Base-by-base conservation (phyloP, 2,888 invertebrate genomes). In the Macrophya alboannulata region DNA sequence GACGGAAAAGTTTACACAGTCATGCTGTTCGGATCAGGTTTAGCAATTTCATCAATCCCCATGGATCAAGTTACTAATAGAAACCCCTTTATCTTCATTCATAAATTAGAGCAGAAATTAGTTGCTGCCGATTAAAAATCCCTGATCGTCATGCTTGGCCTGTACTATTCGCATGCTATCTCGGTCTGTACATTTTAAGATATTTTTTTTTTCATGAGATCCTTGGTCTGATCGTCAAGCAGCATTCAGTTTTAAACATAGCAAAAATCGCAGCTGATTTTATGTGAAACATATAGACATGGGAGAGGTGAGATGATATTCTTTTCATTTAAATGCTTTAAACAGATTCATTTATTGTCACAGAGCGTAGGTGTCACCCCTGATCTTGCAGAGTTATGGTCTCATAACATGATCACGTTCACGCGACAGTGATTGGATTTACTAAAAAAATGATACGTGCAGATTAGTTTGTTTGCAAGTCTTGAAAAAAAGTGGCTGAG, bases 301-400 rank as follows among this genome's bases (percentile, higher is more conserved):
- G 17, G 31, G 55, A n/a, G 0, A 51, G 15, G 31, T 31, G 31
- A 81, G 59, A 81, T 12, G 62, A 62, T 17, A 51, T 51, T 76
- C 17, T 31, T 5, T 76, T 51, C 59, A 17, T 62, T 51, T 43
- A n/a, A 45, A 45, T 17, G 25, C 12, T 51, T 77, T 55, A 37
- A 43, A 81, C 25, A 12, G 43, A 81, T 62, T 51, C 81, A 81
- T 81, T 10, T 81, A 81, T 81, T 62, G 81, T 68, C 83, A 68
- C 83, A 83, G 68, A 83, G 45, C 45, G 5, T 43, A 45, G 25
- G 21, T 79, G 15, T 55, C 62, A 31, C 17, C 45, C 48, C 17
- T 81, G n/a, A 48, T 83, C 68, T 83, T 83, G 83, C 83, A 83
- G 45, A 83, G 68, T 51, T 68, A 83, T 40, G 81, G 9, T 81